These are phyloP conservation scores for Chloebia gouldiae DNA, from an alignment of 2,113 vertebrate genomes.

Conservation along the genomic window DNA sequence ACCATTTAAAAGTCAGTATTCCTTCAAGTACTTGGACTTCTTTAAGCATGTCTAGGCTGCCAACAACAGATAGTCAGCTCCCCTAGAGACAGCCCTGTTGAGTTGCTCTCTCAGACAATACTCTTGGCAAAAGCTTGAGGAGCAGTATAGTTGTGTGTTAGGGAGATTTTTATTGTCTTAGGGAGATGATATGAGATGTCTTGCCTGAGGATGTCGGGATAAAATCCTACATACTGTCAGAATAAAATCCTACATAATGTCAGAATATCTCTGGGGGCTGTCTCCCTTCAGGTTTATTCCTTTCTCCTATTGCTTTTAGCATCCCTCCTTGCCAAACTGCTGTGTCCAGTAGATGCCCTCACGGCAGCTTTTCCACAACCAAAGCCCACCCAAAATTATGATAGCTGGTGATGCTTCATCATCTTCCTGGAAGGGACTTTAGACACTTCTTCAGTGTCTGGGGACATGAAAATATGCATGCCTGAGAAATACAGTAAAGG, in stretches of 20 bases:
- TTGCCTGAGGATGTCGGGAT: neutral
- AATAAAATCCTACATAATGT: neutral
- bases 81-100: neutral
- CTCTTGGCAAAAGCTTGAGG: neutral
- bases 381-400: accelerated
- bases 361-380: neutral
- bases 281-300: neutral
- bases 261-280: neutral
- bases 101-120: neutral
- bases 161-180: neutral
- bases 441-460: neutral
- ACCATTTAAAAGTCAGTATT: neutral
- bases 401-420: neutral
- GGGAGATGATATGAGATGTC: neutral
- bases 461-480: neutral
- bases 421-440: neutral
- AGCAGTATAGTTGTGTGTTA: neutral
- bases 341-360: neutral
- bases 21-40: neutral
- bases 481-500: neutral
- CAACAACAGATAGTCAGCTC: neutral
- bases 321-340: neutral
- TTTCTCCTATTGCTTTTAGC: neutral
- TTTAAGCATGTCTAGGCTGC: neutral
- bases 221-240: neutral